Evolutionary conservation across 53 echinoderm and acorn worm genomes (phyloP).

Genomic region (Crossaster papposus): DNA sequence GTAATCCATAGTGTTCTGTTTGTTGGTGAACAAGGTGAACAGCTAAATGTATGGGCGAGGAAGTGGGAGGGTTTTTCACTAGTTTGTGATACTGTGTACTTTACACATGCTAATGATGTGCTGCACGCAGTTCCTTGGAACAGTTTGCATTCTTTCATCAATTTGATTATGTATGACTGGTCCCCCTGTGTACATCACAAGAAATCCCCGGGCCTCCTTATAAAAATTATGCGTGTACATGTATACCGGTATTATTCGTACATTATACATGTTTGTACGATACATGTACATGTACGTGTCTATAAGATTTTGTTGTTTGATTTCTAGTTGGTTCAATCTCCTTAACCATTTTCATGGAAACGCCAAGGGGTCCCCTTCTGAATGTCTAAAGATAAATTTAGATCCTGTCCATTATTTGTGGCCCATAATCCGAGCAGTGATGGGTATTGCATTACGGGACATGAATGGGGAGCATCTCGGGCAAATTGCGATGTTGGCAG

Average conservation of each 20-base stretch:
- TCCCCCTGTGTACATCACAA: neutral
- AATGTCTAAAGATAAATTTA: conserved; percentile 36
- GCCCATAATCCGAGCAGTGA: conserved; percentile 5
- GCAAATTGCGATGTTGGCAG: neutral
- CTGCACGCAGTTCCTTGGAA: no score
- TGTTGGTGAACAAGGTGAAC: no score
- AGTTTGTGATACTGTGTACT: no score
- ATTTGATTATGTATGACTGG: neutral
- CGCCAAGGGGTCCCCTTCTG: neutral
- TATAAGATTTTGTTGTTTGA: neutral
- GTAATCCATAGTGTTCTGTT: no score
- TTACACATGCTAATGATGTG: no score
- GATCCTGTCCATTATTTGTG: conserved; percentile 7
- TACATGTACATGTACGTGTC: neutral
- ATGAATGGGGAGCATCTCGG: conserved; percentile 1
- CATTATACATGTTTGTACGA: neutral
- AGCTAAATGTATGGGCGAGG: no score
- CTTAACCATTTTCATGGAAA: neutral
- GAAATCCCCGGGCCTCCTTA: no score
- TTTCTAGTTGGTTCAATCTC: neutral
- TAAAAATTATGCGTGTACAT: no score
- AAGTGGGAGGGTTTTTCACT: no score
- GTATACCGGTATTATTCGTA: no score
- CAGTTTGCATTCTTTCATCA: neutral
- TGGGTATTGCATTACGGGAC: conserved; percentile 10